Evolutionary conservation across 2,888 invertebrate genomes (phyloP), one percentile per base, ranked within the genome.

Genomic region (Netelia inedita): DNA sequence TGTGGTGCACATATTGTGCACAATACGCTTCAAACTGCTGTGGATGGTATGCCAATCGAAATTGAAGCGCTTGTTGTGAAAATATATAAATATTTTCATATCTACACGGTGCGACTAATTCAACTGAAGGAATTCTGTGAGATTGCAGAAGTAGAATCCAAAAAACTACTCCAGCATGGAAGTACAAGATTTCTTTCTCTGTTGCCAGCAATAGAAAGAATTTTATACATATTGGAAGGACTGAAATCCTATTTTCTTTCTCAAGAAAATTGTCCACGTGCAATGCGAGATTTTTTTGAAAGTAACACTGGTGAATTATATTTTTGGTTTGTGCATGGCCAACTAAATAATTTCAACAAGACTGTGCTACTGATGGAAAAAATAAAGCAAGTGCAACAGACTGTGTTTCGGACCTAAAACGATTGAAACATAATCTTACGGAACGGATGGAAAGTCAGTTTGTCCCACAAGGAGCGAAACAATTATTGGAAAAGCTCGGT

Each of bases 1-100:
- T 93, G 91, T 88, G 89, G 85, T 65, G 92, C 91, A 28, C 92
- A 93, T 85, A 91, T 93, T 69, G 76, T 90, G 14, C 89, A 92
- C 78, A 92, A 92, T 86, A 76, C 89, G 21, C 80, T 92, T 14
- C 89, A 91, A 86, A 88, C 86, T 50, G 91, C 90, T 69, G 88
- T 88, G 46, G 92, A 92, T 85, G 78, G 80, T 57, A 74, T 93
- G 46, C 89, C 91, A 16, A 74, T 92, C 76, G 92, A 92, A 75
- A 79, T 92, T 68, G 90, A 93, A 87, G 79, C 66, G 68, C 87
- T 92, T 55, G 85, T 92, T 76, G 74, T 85, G 14, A 92, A 93
- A 87, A 89, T 93, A 65, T 92, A 91, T 86, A 87, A 86, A 46
- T 88, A 91, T 89, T 93, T 93, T 83, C 86, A 89, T 73, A 91